Base-by-base conservation (phyloP, 2,113 vertebrate genomes). In the Chloebia gouldiae region DNA sequence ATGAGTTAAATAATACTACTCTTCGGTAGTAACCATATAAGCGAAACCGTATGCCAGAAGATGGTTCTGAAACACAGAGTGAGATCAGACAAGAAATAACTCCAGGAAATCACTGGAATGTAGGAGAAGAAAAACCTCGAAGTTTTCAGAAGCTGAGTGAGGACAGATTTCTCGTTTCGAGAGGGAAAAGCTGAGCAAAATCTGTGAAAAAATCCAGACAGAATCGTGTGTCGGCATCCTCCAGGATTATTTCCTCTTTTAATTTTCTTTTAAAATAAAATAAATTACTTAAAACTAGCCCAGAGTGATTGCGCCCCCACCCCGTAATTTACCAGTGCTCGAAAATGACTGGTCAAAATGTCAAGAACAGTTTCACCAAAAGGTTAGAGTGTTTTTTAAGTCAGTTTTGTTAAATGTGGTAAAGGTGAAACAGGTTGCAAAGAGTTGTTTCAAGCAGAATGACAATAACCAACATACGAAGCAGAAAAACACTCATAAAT, bases 401-500 rank as follows among this genome's bases (percentile, higher is more conserved):
- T 97, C 96, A 96, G 92, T 86, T 97, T 96, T 97, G 94, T 95
- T 97, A 96, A 97, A 97, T 42, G 78, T 77, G 95, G 91, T 92
- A 95, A 97, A 97, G 96, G 97, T 97, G 97, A 97, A 97, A 96
- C 96, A 96, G 97, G 94, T 97, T 98, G 97, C 96, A 97, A 97
- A 97, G 96, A 93, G 93, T 97, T 96, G 96, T 97, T 97, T 97
- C 96, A 96, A 97, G 91, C 86, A 88, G 65, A 96, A 96, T 97
- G 97, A 98, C 97, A 98, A 98, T 97, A 96, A 96, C 98, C 96
- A 97, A 96, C 96, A 95, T 97, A 97, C 94, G 95, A 97, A 97
- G 96, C 83, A 97, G 97, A 98, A 97, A 97, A 98, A 96, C 97
- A 98, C 98, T 98, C 97, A 97, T 98, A 98, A 98, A 98, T 96